These are phyloP conservation scores for Chorisops tibialis DNA, from an alignment of 2,888 invertebrate genomes.

Conservation along the genomic window DNA sequence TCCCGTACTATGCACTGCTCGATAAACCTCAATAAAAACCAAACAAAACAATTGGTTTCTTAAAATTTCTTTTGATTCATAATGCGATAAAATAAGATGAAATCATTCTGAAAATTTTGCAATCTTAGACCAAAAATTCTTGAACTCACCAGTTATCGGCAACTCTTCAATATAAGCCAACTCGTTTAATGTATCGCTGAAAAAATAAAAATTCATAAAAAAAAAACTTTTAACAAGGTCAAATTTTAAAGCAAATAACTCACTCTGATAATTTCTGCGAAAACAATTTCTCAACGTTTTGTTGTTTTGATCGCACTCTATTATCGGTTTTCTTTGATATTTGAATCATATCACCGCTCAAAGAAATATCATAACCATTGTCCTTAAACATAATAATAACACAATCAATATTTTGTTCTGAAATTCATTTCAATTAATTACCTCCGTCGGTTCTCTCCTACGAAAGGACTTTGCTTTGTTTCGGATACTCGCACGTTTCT, in stretches of 20 bases:
- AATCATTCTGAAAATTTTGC: too few species aligned
- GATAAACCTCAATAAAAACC: too few species aligned
- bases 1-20: too few species aligned
- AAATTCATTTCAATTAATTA: too few species aligned
- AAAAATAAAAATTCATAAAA: neutral
- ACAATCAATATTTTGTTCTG: too few species aligned
- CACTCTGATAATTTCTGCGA: neutral
- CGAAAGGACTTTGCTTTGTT: neutral
- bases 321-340: neutral
- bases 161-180: neutral
- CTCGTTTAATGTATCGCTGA: neutral
- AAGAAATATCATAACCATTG: neutral
- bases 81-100: too few species aligned
- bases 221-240: neutral
- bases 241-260: neutral
- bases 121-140: too few species aligned
- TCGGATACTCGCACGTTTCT: neutral
- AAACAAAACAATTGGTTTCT: too few species aligned
- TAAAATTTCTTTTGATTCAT: too few species aligned
- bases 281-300: conserved; percentile 5
- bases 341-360: conserved; percentile 5
- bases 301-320: neutral
- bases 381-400: neutral
- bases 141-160: neutral
- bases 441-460: too few species aligned